phyloP scores from a whole-genome alignment of 2,113 vertebrate species.

The Nycticebus coucang region DNA sequence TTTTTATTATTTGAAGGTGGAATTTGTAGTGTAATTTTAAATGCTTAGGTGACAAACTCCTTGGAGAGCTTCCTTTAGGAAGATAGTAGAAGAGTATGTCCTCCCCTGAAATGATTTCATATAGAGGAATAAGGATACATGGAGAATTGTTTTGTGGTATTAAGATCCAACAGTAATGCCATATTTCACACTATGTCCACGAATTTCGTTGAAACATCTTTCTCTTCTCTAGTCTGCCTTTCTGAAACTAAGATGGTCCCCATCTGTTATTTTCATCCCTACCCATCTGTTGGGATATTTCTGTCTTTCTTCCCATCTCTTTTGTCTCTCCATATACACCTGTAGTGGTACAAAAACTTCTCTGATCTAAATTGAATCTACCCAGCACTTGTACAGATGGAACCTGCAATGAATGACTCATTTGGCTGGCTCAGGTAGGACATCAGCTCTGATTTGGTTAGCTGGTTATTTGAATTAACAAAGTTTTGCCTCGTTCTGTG shows the following conservation, averaged over 20 bases:
- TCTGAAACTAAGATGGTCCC: slow-evolving; percentile 64
- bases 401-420: slow-evolving; percentile 1
- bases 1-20: neutral
- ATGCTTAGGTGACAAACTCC: neutral
- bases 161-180: slow-evolving; percentile 48
- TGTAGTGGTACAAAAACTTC: slow-evolving; percentile 62
- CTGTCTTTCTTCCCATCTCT: slow-evolving; percentile 60
- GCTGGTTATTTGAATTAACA: slow-evolving; percentile 7
- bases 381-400: neutral
- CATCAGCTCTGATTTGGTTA: neutral
- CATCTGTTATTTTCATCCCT: slow-evolving; percentile 67
- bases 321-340: slow-evolving; percentile 60
- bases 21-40: neutral
- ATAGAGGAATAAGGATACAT: neutral
- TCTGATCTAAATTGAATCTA: slow-evolving; percentile 41
- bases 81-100: neutral
- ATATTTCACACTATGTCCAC: slow-evolving; percentile 34
- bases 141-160: slow-evolving; percentile 40
- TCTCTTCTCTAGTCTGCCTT: slow-evolving; percentile 65
- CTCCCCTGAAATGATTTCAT: neutral
- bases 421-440: neutral
- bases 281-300: slow-evolving; percentile 74
- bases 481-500: neutral
- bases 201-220: slow-evolving; percentile 65
- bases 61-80: neutral